Evolutionary conservation across 2,113 vertebrate genomes (phyloP), one percentile per base, ranked within the genome.

Genomic region (Excalfactoria chinensis): DNA sequence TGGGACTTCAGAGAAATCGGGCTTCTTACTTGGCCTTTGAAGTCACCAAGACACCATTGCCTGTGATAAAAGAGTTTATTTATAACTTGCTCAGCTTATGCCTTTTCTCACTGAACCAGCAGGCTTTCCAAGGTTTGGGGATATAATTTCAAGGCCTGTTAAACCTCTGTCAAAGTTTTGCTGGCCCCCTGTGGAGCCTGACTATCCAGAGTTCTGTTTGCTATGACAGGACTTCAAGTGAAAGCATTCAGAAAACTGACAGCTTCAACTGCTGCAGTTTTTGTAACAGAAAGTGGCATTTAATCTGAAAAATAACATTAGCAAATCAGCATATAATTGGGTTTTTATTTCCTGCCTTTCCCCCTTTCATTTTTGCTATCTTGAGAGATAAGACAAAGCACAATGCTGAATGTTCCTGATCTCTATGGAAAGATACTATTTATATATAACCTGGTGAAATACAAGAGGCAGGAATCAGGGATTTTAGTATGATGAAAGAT

Each of bases 71-170:
- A 98, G 97, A 97, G 98, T 98, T 98, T 98, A 98, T 98, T 98
- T 98, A 97, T 98, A 98, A 97, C 97, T 97, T 97, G 94, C 96
- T 98, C 87, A 95, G 97, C 96, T 98, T 97, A 97, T 98, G 97
- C 97, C 97, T 95, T 98, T 98, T 98, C 96, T 94, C 98, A 98
- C 95, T 98, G 97, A 98, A 98, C 92, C 98, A 98, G 98, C 98
- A 98, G 98, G 98, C 94, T 97, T 95, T 97, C 96, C 74, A 97
- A 96, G 95, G 95, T 97, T 98, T 96, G 94, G 93, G 93, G 98
- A 98, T 98, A 98, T 96, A 97, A 98, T 98, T 98, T 98, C 98
- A 98, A 98, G 98, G 98, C 97, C 98, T 97, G 97, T 98, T 97
- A 98, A 98, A 98, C 95, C 97, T 98, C 97, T 98, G 97, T 98